A percentile compares a stretch with the other conserved stretches of the same genome.
Evolutionary conservation across 2,113 vertebrate species (phyloP).

Genomic region (Myotis yumanensis): DNA sequence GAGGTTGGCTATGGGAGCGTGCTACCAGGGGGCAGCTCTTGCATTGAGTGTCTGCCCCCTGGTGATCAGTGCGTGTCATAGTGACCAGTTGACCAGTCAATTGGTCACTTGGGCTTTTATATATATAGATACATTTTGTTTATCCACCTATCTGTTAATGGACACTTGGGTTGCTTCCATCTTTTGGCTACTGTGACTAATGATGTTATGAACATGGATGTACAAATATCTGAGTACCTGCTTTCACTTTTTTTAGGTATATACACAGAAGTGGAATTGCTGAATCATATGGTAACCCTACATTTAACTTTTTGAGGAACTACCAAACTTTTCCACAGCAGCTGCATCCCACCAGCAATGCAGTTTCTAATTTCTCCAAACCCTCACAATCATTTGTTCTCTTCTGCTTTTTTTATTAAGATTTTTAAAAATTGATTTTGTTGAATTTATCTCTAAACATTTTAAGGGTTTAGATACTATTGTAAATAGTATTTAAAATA

Average conservation of each 20-base stretch:
- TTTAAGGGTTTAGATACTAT: background rate
- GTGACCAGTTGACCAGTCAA: too few species aligned
- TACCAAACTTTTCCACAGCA: background rate
- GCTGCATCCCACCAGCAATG: background rate
- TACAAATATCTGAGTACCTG: background rate
- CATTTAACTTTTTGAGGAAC: background rate
- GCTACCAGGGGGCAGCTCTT: too few species aligned
- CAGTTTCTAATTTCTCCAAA: background rate
- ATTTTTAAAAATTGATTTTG: background rate
- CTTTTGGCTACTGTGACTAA: background rate
- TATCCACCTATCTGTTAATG: background rate
- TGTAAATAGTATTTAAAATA: background rate
- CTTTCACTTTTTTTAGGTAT: background rate
- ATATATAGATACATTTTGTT: background rate
- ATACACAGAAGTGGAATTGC: background rate
- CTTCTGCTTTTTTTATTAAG: background rate
- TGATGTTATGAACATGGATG: background rate
- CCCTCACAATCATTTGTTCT: background rate
- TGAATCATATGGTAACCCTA: background rate
- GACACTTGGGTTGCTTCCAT: background rate
- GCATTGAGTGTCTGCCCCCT: too few species aligned
- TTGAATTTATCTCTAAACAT: constrained; percentile 9
- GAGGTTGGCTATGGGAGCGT: too few species aligned
- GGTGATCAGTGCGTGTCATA: too few species aligned
- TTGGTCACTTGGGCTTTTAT: too few species aligned